A percentile compares a stretch with the other conserved stretches of the same genome.
phyloP scores from a whole-genome alignment of 2,113 vertebrate genomes.

The Suricata suricatta region DNA sequence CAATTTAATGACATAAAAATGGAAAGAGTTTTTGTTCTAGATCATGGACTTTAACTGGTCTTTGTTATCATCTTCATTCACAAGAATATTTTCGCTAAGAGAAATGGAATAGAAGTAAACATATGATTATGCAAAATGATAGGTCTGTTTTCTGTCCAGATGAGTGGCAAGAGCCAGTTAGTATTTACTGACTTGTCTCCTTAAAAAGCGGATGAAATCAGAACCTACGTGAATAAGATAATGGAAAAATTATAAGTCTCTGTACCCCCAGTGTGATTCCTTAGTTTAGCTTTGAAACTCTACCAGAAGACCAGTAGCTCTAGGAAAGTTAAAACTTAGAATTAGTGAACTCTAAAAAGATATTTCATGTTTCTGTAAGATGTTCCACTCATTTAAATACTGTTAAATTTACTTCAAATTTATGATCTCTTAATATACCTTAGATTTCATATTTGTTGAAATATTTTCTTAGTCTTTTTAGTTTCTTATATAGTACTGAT shows the following conservation, averaged over 20 bases:
- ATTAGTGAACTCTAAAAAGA: background rate
- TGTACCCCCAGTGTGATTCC: background rate
- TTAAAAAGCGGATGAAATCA: conserved; percentile 35
- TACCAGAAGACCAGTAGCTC: background rate
- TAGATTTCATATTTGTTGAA: background rate
- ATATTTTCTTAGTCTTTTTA: conserved; percentile 10
- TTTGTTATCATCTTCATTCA: conserved; percentile 13
- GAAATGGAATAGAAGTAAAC: conserved; percentile 32
- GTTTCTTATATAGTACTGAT: background rate
- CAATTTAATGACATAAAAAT: background rate
- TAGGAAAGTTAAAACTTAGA: conserved; percentile 33
- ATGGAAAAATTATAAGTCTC: background rate
- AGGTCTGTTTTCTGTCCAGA: conserved; percentile 11
- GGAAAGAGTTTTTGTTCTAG: background rate
- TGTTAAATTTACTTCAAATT: conserved; percentile 40
- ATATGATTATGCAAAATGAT: conserved; percentile 41
- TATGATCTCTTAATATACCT: background rate
- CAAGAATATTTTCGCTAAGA: conserved; percentile 46
- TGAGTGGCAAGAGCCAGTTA: background rate
- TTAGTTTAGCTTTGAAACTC: conserved; percentile 39
- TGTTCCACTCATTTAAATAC: background rate
- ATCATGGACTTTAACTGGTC: background rate
- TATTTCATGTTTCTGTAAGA: background rate
- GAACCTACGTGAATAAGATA: conserved; percentile 23
- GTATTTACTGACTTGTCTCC: conserved; percentile 44